These are phyloP conservation scores for Sialis fuliginosa DNA, from an alignment of 2,888 invertebrate genomes.

Conservation along the genomic window DNA sequence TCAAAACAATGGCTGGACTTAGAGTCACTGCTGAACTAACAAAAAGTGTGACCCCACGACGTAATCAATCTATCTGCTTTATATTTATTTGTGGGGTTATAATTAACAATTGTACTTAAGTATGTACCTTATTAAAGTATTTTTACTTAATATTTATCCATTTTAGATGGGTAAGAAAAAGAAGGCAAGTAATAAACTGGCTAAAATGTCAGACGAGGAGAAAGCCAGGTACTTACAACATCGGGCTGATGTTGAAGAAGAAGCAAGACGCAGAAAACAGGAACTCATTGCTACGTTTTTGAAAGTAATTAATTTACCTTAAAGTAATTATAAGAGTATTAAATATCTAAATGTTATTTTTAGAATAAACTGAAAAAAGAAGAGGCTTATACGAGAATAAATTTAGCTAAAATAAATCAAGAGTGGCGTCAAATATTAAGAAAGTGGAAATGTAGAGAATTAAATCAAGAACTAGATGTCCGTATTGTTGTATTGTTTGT, in stretches of 20 bases:
- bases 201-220: slow-evolving; percentile 75
- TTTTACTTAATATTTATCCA: neutral
- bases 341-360: slow-evolving; percentile 12
- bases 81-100: neutral
- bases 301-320: slow-evolving; percentile 34
- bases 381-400: slow-evolving; percentile 58
- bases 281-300: slow-evolving; percentile 64
- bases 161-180: slow-evolving; percentile 30
- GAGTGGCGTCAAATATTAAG: slow-evolving; percentile 66
- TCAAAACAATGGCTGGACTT: neutral
- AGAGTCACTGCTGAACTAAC: neutral
- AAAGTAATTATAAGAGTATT: neutral
- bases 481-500: slow-evolving; percentile 3
- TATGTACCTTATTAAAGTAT: no score
- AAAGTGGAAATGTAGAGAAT: slow-evolving; percentile 55
- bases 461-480: slow-evolving; percentile 49
- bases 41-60: neutral
- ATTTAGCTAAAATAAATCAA: slow-evolving; percentile 71
- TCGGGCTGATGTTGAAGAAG: slow-evolving; percentile 66
- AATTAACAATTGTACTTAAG: no score
- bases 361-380: slow-evolving; percentile 72
- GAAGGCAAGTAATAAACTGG: slow-evolving; percentile 53
- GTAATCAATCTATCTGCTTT: neutral
- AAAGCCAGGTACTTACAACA: slow-evolving; percentile 63
- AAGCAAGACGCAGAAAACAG: slow-evolving; percentile 59